phyloP scores from a whole-genome alignment of 2,113 vertebrate species.

The Engystomops pustulosus region DNA sequence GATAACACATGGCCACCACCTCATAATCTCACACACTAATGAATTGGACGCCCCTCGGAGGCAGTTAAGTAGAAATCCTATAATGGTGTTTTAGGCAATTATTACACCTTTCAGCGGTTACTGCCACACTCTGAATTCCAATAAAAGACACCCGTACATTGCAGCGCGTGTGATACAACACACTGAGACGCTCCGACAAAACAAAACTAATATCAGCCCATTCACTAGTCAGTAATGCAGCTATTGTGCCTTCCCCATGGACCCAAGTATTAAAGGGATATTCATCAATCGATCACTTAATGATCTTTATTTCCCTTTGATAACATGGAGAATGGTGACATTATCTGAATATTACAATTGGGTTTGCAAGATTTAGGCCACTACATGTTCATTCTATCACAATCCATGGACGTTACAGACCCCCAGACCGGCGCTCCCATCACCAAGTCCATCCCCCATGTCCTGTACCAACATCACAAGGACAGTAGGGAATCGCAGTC shows the following conservation, averaged over 20 bases:
- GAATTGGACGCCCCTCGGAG: not conserved
- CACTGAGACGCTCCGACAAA: too few relatives aligned
- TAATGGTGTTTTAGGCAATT: conserved; percentile 18
- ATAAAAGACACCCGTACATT: conserved; percentile 17
- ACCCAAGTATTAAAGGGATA: conserved; percentile 15
- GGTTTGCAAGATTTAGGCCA: not conserved
- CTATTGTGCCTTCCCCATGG: conserved; percentile 6
- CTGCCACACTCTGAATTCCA: not conserved
- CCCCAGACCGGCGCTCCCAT: too few relatives aligned
- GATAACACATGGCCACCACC: not conserved
- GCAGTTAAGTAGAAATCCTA: not conserved
- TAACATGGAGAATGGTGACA: not conserved
- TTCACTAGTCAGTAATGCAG: conserved; percentile 39
- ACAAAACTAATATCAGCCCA: conserved; percentile 28
- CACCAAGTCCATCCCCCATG: too few relatives aligned
- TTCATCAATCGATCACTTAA: conserved; percentile 31
- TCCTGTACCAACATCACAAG: too few relatives aligned
- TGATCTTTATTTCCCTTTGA: not conserved
- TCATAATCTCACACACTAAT: not conserved
- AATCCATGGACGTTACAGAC: too few relatives aligned
- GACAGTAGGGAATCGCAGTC: too few relatives aligned
- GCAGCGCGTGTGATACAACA: too few relatives aligned
- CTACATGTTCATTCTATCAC: too few relatives aligned
- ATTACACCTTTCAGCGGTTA: conserved; percentile 12
- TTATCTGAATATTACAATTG: not conserved